Percentiles rank a stretch among this genome's conserved stretches.
phyloP scores from a whole-genome alignment of 2,113 vertebrate species.

The Cyprinus carpio region DNA sequence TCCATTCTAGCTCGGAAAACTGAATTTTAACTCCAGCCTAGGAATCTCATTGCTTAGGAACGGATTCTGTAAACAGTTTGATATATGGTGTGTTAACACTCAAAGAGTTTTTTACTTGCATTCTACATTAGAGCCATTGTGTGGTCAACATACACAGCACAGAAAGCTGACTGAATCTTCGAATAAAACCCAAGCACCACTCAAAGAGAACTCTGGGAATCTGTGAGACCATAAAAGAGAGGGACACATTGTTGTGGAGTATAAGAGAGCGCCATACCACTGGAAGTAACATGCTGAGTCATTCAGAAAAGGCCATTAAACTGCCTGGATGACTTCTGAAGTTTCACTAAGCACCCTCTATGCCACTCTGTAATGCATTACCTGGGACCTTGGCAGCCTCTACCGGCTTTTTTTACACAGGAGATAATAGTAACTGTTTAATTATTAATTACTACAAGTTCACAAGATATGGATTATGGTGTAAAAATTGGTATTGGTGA shows the following conservation, averaged over 20 bases:
- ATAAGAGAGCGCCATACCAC: background rate
- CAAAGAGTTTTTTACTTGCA: background rate
- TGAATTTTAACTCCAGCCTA: background rate
- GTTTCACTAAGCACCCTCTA: constrained; percentile 35
- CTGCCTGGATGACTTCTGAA: constrained; percentile 35
- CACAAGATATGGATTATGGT: constrained; percentile 40
- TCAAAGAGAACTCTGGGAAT: background rate
- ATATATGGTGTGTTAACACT: background rate
- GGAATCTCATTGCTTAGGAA: background rate
- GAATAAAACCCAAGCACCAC: constrained; percentile 10
- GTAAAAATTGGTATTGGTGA: constrained; percentile 38
- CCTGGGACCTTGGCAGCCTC: constrained; percentile 39
- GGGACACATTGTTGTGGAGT: constrained; percentile 4
- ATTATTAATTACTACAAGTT: constrained; percentile 54
- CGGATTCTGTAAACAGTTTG: background rate
- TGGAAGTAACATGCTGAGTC: constrained; percentile 44
- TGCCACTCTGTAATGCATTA: constrained; percentile 30
- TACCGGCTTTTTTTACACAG: constrained; percentile 26
- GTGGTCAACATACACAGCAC: constrained; percentile 1
- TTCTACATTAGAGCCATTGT: background rate
- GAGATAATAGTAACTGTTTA: constrained; percentile 42
- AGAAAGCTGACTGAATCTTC: constrained; percentile 13
- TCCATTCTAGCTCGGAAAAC: background rate
- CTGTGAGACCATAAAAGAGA: constrained; percentile 9
- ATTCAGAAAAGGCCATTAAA: constrained; percentile 46